Conservation (phyloP, 2,113 vertebrate species). For the Carassius gibelio region DNA sequence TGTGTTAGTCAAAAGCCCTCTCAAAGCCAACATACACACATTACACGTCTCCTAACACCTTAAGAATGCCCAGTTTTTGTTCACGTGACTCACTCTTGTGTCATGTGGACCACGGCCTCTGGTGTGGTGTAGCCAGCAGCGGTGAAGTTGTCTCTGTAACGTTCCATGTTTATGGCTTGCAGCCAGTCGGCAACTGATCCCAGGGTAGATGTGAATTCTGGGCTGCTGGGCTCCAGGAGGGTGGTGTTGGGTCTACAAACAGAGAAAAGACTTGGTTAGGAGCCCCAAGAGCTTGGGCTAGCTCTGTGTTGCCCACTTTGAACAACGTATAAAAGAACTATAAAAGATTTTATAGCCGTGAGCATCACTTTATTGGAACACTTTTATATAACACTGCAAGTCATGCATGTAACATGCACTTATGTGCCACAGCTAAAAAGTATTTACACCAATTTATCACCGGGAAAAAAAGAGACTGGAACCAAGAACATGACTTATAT, state of each 20-base stretch:
- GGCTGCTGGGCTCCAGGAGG: constrained; percentile 90
- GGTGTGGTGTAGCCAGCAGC: constrained; percentile 93
- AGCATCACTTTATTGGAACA: constrained; percentile 44
- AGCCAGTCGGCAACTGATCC: constrained; percentile 92
- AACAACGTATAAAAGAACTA: constrained; percentile 21
- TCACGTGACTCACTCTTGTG: constrained; percentile 92
- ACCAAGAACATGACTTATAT: neutral
- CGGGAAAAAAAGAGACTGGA: neutral
- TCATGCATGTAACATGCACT: constrained; percentile 40
- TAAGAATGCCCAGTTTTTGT: neutral
- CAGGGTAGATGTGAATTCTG: constrained; percentile 87
- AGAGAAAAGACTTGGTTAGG: neutral
- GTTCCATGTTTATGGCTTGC: constrained; percentile 93
- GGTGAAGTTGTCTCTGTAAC: constrained; percentile 96
- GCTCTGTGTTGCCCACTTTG: constrained; percentile 31
- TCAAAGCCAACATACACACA: constrained; percentile 23
- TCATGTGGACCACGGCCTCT: constrained; percentile 92
- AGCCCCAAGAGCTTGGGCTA: constrained; percentile 25
- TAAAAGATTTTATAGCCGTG: constrained; percentile 39
- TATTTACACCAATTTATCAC: constrained; percentile 7
- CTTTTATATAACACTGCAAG: constrained; percentile 24
- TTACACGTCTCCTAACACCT: neutral
- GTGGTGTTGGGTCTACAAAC: constrained; percentile 82
- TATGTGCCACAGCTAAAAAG: constrained; percentile 8
- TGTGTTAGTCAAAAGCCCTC: constrained; percentile 35